Evolutionary conservation across 92 coral and sea anemone genomes (phyloP).

Genomic region (Phymanthus crucifer): DNA sequence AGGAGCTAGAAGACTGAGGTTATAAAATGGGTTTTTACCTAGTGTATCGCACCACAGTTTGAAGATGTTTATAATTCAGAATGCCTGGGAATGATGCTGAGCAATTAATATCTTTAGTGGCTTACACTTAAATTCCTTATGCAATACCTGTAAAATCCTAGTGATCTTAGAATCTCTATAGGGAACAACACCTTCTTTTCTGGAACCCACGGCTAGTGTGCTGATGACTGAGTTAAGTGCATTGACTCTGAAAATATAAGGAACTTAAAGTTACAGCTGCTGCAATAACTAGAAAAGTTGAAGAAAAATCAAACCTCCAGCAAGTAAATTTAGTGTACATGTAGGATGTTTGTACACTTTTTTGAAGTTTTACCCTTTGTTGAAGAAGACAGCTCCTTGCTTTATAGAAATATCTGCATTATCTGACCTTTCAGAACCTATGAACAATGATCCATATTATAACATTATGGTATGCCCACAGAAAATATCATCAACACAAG

Average conservation of each 20-base stretch:
- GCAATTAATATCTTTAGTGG: no score
- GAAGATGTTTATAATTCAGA: no score
- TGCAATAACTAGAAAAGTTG: no score
- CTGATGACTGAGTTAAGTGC: slow-evolving; percentile 81
- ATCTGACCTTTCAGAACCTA: slow-evolving; percentile 72
- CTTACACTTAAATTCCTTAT: no score
- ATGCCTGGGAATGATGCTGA: no score
- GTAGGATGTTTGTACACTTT: neutral
- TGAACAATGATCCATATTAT: neutral
- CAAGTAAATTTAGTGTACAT: neutral
- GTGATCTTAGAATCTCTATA: slow-evolving; percentile 91
- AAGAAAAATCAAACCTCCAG: neutral
- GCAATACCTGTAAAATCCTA: slow-evolving; percentile 83
- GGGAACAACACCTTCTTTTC: slow-evolving; percentile 72
- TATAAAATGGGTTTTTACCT: no score
- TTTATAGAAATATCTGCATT: slow-evolving; percentile 65
- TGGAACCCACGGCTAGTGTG: slow-evolving; percentile 73
- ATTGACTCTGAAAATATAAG: slow-evolving; percentile 57
- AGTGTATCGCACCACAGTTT: no score
- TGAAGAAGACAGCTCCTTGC: slow-evolving; percentile 65
- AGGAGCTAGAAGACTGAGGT: no score
- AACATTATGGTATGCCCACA: neutral
- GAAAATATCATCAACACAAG: neutral
- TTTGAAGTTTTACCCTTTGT: slow-evolving; percentile 80
- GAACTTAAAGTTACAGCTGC: neutral